Conservation (phyloP, 1,140 invertebrate species). For the Littorina saxatilis region DNA sequence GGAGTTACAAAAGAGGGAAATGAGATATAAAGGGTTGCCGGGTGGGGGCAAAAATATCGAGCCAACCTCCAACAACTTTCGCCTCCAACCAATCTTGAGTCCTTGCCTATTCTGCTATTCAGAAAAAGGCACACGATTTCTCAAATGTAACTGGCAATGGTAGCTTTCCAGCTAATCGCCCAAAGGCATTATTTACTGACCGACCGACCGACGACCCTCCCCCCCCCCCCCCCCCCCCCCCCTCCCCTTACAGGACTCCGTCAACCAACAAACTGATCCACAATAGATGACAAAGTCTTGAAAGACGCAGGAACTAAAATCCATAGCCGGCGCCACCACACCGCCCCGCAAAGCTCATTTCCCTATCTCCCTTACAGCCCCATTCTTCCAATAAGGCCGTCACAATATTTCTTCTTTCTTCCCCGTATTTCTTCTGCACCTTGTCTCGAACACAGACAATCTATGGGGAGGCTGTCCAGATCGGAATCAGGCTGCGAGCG, state of each 20-base stretch:
- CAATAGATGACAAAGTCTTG: too few species aligned
- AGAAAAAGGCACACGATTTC: too few species aligned
- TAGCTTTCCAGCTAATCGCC: too few species aligned
- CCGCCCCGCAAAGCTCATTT: slow-evolving; percentile 14
- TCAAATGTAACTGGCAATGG: too few species aligned
- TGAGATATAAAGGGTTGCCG: too few species aligned
- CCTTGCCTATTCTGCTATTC: too few species aligned
- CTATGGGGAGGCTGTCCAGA: neutral
- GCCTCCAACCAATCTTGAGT: too few species aligned
- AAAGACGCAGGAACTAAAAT: too few species aligned
- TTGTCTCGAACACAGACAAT: neutral
- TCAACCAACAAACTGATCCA: too few species aligned
- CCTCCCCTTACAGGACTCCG: neutral
- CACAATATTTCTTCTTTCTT: neutral
- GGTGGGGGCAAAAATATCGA: too few species aligned
- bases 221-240: neutral
- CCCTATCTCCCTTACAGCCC: slow-evolving; percentile 20
- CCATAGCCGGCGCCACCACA: neutral
- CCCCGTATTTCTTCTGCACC: neutral
- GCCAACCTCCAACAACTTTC: too few species aligned
- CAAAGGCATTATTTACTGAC: neutral
- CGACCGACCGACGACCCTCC: neutral
- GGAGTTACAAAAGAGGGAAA: too few species aligned
- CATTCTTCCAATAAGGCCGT: slow-evolving; percentile 15
- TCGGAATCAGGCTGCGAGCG: neutral